Percentiles rank a stretch among this genome's conserved stretches.
Evolutionary conservation across 2,888 invertebrate species (phyloP).

Genomic region (Scrobipalpa costella): DNA sequence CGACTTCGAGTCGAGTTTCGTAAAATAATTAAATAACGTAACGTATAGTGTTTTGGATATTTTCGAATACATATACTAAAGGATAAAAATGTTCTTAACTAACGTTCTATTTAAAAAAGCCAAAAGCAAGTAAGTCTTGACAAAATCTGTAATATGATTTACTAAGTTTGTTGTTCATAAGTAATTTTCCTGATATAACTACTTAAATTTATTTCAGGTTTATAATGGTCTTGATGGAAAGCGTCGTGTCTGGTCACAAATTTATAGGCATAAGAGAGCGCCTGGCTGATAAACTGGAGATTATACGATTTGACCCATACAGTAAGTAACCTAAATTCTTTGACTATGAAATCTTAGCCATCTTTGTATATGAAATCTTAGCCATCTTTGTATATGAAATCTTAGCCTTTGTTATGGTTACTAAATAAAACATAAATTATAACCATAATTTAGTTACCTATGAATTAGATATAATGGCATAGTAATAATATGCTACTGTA

Average conservation of each 20-base stretch:
- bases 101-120: slow-evolving; percentile 85
- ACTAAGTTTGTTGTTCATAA: background rate
- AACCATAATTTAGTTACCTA: too few species aligned
- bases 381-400: background rate
- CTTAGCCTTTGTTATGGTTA: too few species aligned
- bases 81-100: slow-evolving; percentile 84
- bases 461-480: too few species aligned
- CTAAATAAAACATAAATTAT: too few species aligned
- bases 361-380: background rate
- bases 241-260: slow-evolving; percentile 89
- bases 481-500: too few species aligned
- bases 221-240: slow-evolving; percentile 90
- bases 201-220: slow-evolving; percentile 72
- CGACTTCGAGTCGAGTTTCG: too few species aligned
- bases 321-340: slow-evolving; percentile 80
- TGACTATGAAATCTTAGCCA: background rate
- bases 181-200: background rate
- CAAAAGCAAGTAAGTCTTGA: slow-evolving; percentile 87
- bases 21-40: too few species aligned
- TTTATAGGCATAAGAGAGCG: slow-evolving; percentile 85
- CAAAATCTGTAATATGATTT: background rate
- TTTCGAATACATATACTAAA: background rate
- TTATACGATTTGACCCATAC: slow-evolving; percentile 88
- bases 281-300: slow-evolving; percentile 88
- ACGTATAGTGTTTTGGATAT: background rate